Conservation (phyloP, 2,888 invertebrate species). For the Hirtodrosophila alboralis region DNA sequence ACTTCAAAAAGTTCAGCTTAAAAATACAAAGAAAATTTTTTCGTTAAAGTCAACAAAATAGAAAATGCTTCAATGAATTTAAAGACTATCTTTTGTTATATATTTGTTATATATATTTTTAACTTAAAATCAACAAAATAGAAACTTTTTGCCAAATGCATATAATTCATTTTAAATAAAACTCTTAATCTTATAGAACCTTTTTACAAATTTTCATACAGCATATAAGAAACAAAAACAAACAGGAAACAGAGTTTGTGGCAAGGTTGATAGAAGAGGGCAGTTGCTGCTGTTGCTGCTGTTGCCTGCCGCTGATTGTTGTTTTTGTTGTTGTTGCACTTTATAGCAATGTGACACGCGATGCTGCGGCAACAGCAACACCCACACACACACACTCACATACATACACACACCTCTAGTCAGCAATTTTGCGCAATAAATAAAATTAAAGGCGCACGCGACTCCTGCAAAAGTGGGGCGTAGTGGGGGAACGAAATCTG, state of each 20-base stretch:
- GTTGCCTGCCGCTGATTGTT: not conserved
- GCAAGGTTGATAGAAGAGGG: not conserved
- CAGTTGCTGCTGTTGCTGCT: conserved; percentile 8
- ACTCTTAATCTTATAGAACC: not conserved
- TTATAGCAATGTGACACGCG: conserved; percentile 73
- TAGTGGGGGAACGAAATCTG: not conserved
- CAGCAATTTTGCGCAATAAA: conserved; percentile 75
- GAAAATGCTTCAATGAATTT: no score
- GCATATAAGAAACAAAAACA: conserved; percentile 13
- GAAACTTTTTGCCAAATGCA: no score
- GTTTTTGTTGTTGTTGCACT: conserved; percentile 46
- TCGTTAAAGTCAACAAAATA: no score
- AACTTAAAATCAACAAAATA: no score
- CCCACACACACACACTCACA: conserved; percentile 23
- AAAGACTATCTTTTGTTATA: no score
- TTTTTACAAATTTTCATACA: not conserved
- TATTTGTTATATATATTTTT: no score
- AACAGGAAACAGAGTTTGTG: conserved; percentile 17
- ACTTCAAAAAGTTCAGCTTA: no score
- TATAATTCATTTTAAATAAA: no score
- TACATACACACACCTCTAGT: conserved; percentile 51
- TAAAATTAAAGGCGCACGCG: conserved; percentile 74
- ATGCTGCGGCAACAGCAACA: conserved; percentile 62
- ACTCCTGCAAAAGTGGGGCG: conserved; percentile 21
- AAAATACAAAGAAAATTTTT: no score